phyloP scores from a whole-genome alignment of 2,888 invertebrate genomes.

The Piscicola geometra region DNA sequence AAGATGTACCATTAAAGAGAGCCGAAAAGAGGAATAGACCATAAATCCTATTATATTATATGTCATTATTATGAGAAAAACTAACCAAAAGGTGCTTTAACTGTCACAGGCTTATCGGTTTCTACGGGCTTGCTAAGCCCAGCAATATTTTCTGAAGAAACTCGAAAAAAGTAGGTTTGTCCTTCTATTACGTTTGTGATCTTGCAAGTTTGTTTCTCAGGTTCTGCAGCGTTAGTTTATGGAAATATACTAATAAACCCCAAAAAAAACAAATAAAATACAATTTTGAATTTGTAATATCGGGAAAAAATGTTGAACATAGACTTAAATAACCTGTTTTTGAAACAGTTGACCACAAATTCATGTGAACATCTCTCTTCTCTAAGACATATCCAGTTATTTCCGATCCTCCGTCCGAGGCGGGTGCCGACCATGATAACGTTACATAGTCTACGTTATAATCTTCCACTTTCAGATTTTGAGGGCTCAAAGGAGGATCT shows the following conservation, averaged over 20 bases:
- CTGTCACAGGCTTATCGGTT: conserved; percentile 65
- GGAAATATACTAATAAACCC: neutral
- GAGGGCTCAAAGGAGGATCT: conserved; percentile 51
- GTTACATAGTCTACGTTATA: conserved; percentile 48
- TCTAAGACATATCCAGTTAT: conserved; percentile 48
- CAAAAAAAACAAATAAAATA: neutral
- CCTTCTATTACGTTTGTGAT: conserved; percentile 41
- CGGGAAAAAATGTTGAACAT: neutral
- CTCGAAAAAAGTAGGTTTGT: conserved; percentile 69
- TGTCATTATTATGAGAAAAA: no score
- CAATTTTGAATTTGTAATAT: neutral
- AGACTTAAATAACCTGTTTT: conserved; percentile 29
- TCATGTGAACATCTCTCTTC: conserved; percentile 40
- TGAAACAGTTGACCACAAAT: conserved; percentile 38
- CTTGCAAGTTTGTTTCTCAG: conserved; percentile 27
- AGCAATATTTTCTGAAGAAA: conserved; percentile 78
- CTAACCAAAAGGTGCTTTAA: conserved; percentile 63
- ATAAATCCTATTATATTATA: no score
- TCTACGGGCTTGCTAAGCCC: conserved; percentile 64
- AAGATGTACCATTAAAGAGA: neutral
- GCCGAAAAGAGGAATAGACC: no score
- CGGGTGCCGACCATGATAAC: conserved; percentile 53
- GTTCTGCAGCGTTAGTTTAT: neutral
- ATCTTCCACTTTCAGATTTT: conserved; percentile 43
- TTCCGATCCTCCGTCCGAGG: conserved; percentile 49